Evolutionary conservation across 2,888 invertebrate genomes (phyloP).

Genomic region (Physocephala rufipes): DNA sequence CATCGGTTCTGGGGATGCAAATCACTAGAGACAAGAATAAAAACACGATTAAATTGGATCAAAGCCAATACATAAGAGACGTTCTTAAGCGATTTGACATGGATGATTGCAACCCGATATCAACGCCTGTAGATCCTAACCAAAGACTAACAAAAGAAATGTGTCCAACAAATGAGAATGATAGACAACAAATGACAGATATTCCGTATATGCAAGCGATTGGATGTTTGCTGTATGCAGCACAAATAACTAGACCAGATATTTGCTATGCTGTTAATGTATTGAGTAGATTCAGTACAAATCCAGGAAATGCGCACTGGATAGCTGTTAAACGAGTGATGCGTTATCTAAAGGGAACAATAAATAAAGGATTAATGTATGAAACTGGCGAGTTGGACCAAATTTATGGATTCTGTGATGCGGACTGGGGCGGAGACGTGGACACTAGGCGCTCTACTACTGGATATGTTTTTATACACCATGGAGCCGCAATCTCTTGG

Average conservation of each 20-base stretch:
- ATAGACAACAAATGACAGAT: conserved; percentile 40
- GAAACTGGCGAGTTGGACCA: too few relatives aligned
- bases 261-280: conserved; percentile 38
- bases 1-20: too few relatives aligned
- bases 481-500: conserved; percentile 27
- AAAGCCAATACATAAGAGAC: conserved; percentile 41
- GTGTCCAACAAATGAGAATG: conserved; percentile 40
- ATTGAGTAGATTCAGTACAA: conserved; percentile 37
- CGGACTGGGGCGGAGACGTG: conserved; percentile 40
- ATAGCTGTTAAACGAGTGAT: conserved; percentile 36
- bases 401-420: conserved; percentile 40
- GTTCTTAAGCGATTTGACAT: conserved; percentile 38
- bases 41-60: conserved; percentile 40
- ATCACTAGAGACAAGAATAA: conserved; percentile 20
- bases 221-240: conserved; percentile 39
- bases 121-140: conserved; percentile 41
- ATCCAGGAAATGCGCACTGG: too few relatives aligned
- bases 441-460: conserved; percentile 32
- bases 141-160: conserved; percentile 38
- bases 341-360: conserved; percentile 38
- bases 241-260: conserved; percentile 42
- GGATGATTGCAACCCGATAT: conserved; percentile 38
- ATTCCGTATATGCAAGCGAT: conserved; percentile 43
- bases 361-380: background rate
- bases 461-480: conserved; percentile 29